A percentile compares a stretch with the other conserved stretches of the same genome.
Evolutionary conservation across 2,113 vertebrate species (phyloP).

Genomic region (Numida meleagris): DNA sequence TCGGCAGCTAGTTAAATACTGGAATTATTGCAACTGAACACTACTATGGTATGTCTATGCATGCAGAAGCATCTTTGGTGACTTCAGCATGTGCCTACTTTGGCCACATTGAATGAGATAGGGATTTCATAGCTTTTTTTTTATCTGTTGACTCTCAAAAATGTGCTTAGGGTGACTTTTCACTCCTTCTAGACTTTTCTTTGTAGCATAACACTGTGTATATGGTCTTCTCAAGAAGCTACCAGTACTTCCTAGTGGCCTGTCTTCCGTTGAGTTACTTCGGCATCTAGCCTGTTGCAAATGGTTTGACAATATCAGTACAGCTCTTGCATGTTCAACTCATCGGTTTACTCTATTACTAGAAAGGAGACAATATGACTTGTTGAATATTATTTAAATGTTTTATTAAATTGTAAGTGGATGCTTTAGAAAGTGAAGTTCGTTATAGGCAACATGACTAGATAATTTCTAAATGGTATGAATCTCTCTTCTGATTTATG

Average conservation of each 20-base stretch:
- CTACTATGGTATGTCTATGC: neutral
- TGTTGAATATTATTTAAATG: slow-evolving; percentile 38
- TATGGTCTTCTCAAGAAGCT: neutral
- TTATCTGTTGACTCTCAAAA: neutral
- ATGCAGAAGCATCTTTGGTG: neutral
- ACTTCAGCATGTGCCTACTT: fast-evolving
- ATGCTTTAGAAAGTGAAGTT: neutral
- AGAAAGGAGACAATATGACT: neutral
- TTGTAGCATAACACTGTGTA: neutral
- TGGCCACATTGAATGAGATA: neutral
- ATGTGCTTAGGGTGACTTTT: neutral
- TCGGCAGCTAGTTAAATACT: neutral
- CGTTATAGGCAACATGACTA: slow-evolving; percentile 27
- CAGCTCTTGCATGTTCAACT: neutral
- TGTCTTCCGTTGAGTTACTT: neutral
- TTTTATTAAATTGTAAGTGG: neutral
- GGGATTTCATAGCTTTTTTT: neutral
- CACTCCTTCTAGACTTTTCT: neutral
- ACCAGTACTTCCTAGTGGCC: neutral
- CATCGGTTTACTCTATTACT: neutral
- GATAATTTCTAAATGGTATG: slow-evolving; percentile 47
- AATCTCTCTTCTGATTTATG: slow-evolving; percentile 57
- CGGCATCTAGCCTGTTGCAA: neutral
- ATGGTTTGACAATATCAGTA: fast-evolving
- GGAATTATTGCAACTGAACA: neutral